phyloP scores from a whole-genome alignment of 2,888 invertebrate genomes.

The Caenorhabditis macrosperma region DNA sequence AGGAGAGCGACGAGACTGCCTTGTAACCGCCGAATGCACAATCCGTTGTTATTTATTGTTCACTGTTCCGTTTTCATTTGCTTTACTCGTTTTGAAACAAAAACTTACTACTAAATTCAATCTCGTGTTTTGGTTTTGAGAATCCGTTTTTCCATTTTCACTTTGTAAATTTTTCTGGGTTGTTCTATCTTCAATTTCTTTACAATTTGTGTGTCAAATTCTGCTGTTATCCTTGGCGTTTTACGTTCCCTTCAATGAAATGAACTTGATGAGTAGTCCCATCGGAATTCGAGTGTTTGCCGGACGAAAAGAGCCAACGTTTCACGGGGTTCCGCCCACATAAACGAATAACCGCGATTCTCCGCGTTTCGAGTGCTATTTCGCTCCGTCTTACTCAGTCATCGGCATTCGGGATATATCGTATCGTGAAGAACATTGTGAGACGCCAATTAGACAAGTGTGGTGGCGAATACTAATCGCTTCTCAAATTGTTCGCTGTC shows the following conservation, averaged over 20 bases:
- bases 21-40: conserved; percentile 23
- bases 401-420: conserved; percentile 48
- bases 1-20: conserved; percentile 48
- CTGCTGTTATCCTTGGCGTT: neutral
- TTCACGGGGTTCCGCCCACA: conserved; percentile 35
- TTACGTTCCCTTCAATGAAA: too few species aligned
- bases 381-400: conserved; percentile 38
- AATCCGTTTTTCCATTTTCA: neutral
- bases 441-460: conserved; percentile 30
- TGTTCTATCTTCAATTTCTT: too few species aligned
- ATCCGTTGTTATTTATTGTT: conserved; percentile 1
- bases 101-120: neutral
- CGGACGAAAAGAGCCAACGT: neutral
- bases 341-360: conserved; percentile 11
- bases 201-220: neutral
- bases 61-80: neutral
- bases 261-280: too few species aligned
- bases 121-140: neutral
- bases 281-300: conserved; percentile 1
- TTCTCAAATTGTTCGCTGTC: conserved; percentile 14
- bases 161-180: neutral
- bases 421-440: conserved; percentile 43
- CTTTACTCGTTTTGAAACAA: conserved; percentile 28
- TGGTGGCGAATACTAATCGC: conserved; percentile 32
- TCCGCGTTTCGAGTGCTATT: neutral